Conservation (phyloP, 2,888 invertebrate genomes). For the Anoncus sp. region DNA sequence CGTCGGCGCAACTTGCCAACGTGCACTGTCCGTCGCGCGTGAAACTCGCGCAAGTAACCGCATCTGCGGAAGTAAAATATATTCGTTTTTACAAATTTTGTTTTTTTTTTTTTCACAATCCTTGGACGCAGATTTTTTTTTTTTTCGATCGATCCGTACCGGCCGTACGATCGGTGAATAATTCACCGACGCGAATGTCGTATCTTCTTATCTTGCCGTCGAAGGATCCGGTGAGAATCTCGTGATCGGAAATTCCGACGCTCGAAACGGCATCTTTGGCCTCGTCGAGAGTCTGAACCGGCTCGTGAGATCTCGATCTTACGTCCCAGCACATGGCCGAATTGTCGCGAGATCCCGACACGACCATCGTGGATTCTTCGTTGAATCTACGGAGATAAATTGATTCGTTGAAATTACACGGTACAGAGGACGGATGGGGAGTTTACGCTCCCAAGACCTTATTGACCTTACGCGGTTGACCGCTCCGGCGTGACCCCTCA, state of each 20-base stretch:
- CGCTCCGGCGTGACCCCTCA: slow-evolving; percentile 94
- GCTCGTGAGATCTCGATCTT: slow-evolving; percentile 87
- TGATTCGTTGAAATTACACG: neutral
- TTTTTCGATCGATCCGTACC: slow-evolving; percentile 84
- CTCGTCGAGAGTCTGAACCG: slow-evolving; percentile 93
- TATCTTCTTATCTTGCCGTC: slow-evolving; percentile 95
- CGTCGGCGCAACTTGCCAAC: slow-evolving; percentile 93
- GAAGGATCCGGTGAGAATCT: slow-evolving; percentile 95
- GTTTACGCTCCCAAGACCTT: too few species aligned
- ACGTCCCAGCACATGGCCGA: slow-evolving; percentile 97
- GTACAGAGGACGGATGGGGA: too few species aligned
- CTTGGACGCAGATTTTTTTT: too few species aligned
- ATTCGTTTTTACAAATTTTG: too few species aligned
- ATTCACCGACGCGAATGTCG: slow-evolving; percentile 94
- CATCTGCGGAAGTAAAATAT: slow-evolving; percentile 83
- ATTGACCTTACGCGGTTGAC: slow-evolving; percentile 90
- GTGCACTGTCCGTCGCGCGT: slow-evolving; percentile 97
- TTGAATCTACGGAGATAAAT: slow-evolving; percentile 87
- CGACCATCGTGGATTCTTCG: slow-evolving; percentile 96
- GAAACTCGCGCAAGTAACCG: slow-evolving; percentile 92
- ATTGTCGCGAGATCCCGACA: slow-evolving; percentile 98
- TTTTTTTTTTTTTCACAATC: too few species aligned
- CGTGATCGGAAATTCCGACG: slow-evolving; percentile 92
- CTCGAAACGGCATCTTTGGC: slow-evolving; percentile 96
- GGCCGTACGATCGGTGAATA: slow-evolving; percentile 93